A percentile compares a stretch with the other conserved stretches of the same genome.
These are phyloP conservation scores for Sphyrna mokarran DNA, from an alignment of 2,113 vertebrate species.

Conservation along the genomic window DNA sequence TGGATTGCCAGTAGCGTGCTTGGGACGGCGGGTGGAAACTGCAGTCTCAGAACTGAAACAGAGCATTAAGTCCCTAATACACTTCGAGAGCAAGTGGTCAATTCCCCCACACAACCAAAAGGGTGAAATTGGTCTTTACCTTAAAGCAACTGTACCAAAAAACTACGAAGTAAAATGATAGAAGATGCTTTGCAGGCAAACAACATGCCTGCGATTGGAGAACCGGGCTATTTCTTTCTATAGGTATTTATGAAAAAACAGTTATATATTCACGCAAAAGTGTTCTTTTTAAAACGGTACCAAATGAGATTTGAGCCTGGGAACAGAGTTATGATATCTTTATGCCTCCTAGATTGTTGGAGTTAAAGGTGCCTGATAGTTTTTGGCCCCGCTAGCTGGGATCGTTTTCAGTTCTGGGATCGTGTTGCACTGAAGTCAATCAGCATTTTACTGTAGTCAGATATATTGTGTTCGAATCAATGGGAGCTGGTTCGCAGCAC, in stretches of 20 bases:
- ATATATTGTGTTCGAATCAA: neutral
- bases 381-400: neutral
- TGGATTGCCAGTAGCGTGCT: neutral
- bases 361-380: neutral
- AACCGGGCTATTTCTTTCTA: neutral
- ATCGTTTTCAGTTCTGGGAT: conserved; percentile 20
- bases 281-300: neutral
- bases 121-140: neutral
- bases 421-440: conserved; percentile 29
- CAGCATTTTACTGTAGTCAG: conserved; percentile 26
- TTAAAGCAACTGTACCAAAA: neutral
- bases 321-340: neutral
- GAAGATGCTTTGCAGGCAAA: neutral
- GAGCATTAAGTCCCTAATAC: no score
- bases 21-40: neutral
- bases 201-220: neutral
- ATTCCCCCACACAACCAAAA: neutral
- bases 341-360: neutral
- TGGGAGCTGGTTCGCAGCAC: conserved; percentile 22
- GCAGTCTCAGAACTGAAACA: neutral
- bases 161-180: neutral
- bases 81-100: neutral
- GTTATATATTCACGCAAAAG: neutral
- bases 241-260: neutral
- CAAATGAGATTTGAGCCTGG: neutral